Percentiles rank a stretch among this genome's conserved stretches.
phyloP scores from a whole-genome alignment of 2,888 invertebrate species.

The Cataglyphis rosenhaueri region DNA sequence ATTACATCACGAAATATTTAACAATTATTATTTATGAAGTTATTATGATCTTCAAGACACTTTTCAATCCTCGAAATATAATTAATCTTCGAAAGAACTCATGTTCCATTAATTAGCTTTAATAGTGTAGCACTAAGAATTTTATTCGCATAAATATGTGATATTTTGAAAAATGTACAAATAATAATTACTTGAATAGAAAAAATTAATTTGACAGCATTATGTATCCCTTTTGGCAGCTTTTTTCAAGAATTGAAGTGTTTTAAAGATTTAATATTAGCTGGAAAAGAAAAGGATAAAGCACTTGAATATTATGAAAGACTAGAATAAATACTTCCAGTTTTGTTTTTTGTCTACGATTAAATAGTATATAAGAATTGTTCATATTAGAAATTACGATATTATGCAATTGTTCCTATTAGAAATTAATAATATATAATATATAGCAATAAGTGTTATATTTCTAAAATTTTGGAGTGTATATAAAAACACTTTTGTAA shows the following conservation, averaged over 20 bases:
- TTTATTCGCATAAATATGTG: neutral
- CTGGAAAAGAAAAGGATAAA: neutral
- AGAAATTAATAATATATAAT: conserved; percentile 46
- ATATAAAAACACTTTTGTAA: neutral
- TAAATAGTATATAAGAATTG: conserved; percentile 16
- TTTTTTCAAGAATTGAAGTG: conserved; percentile 13
- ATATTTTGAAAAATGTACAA: neutral
- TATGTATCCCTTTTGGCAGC: neutral
- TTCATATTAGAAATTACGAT: conserved; percentile 55
- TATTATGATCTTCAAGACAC: conserved; percentile 17
- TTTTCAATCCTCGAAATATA: conserved; percentile 14
- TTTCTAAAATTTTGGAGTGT: conserved; percentile 8
- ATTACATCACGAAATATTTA: conserved; percentile 16
- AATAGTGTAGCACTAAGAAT: neutral
- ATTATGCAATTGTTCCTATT: conserved; percentile 54
- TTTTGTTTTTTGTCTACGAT: conserved; percentile 17
- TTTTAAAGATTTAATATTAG: neutral
- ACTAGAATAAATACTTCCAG: conserved; percentile 9
- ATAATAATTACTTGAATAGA: neutral
- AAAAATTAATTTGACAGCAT: neutral
- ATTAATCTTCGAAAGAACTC: neutral
- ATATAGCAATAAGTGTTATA: conserved; percentile 2
- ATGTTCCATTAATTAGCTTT: neutral
- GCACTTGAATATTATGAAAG: conserved; percentile 3
- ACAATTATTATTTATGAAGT: neutral